Evolutionary conservation across 1,140 invertebrate genomes (phyloP).

Genomic region (Pseudomyrmex sp.): DNA sequence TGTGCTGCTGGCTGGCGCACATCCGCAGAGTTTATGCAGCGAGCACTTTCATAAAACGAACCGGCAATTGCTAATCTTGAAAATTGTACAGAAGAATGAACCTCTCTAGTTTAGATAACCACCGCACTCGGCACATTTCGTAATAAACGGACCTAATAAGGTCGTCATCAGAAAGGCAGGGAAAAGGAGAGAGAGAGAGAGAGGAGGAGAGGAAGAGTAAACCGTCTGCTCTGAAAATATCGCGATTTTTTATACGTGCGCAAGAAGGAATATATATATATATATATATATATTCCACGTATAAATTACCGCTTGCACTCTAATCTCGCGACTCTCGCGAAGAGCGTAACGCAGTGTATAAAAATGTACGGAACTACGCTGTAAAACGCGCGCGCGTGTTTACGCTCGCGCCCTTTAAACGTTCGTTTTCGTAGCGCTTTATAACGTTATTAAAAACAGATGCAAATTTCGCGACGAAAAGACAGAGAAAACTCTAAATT

Average conservation of each 20-base stretch:
- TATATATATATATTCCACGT: background rate
- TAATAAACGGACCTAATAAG: constrained; percentile 36
- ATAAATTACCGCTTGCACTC: constrained; percentile 16
- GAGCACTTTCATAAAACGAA: constrained; percentile 43
- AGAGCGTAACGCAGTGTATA: background rate
- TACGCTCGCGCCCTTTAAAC: background rate
- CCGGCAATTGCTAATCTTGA: constrained; percentile 55
- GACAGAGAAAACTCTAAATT: background rate
- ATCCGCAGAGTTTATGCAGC: background rate
- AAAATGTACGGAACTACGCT: background rate
- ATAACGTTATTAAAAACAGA: background rate
- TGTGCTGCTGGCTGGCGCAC: background rate
- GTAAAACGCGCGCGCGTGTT: background rate
- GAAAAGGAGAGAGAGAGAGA: too few species aligned
- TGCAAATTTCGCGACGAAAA: background rate
- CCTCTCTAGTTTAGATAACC: constrained; percentile 50
- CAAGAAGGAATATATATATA: background rate
- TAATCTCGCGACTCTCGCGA: background rate
- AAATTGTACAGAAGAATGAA: constrained; percentile 51
- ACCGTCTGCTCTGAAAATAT: background rate
- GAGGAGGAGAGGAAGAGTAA: background rate
- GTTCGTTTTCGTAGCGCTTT: background rate
- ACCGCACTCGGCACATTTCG: constrained; percentile 20
- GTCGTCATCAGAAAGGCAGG: background rate
- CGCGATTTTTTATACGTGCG: background rate